phyloP scores from a whole-genome alignment of 2,888 invertebrate species.

The Steinernema scapterisci region DNA sequence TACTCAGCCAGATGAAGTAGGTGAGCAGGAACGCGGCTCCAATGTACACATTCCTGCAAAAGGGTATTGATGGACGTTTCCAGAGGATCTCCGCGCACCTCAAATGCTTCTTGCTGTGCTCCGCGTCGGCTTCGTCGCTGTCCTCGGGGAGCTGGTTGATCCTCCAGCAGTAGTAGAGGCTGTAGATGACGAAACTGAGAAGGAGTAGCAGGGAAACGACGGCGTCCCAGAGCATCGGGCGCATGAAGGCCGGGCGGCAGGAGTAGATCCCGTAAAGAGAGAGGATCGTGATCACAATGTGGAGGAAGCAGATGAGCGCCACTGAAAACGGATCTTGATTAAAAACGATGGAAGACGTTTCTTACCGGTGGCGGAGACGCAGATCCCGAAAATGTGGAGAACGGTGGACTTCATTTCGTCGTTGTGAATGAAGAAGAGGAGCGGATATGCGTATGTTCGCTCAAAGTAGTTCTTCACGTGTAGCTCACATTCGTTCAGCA shows the following conservation, averaged over 20 bases:
- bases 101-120: slow-evolving; percentile 47
- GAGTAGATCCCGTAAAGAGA: slow-evolving; percentile 52
- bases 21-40: slow-evolving; percentile 50
- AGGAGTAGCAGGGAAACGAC: slow-evolving; percentile 34
- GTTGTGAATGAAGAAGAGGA: slow-evolving; percentile 1
- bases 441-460: slow-evolving; percentile 9
- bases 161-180: slow-evolving; percentile 29
- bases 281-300: slow-evolving; percentile 48
- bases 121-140: slow-evolving; percentile 40
- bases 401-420: slow-evolving; percentile 23
- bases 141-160: slow-evolving; percentile 28
- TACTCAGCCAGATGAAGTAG: slow-evolving; percentile 50
- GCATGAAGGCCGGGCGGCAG: slow-evolving; percentile 48
- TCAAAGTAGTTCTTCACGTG: slow-evolving; percentile 30
- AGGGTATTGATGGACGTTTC: not conserved
- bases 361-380: slow-evolving; percentile 25
- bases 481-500: slow-evolving; percentile 26
- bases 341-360: not conserved
- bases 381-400: slow-evolving; percentile 12
- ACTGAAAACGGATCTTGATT: slow-evolving; percentile 42
- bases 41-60: slow-evolving; percentile 47
- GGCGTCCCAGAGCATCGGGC: slow-evolving; percentile 50
- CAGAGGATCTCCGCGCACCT: slow-evolving; percentile 33
- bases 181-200: slow-evolving; percentile 30
- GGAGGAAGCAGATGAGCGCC: slow-evolving; percentile 42